phyloP scores from a whole-genome alignment of 2,113 vertebrate genomes.

The Polypterus bichir region DNA sequence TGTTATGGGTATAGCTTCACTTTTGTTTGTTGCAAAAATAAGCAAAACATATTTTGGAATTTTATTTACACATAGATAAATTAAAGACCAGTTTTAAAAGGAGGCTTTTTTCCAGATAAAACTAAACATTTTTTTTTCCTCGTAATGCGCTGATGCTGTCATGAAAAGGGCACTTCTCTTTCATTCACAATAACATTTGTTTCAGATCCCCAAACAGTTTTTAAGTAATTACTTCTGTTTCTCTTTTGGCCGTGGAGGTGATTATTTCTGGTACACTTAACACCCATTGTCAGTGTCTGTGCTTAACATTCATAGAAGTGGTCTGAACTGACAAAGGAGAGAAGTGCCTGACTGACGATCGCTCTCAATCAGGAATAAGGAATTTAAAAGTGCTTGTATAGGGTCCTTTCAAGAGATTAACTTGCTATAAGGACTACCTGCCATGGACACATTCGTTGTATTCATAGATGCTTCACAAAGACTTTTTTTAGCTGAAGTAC shows the following conservation, averaged over 20 bases:
- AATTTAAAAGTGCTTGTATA: constrained; percentile 60
- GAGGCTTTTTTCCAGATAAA: too few relatives aligned
- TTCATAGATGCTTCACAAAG: constrained; percentile 52
- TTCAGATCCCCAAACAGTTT: constrained; percentile 57
- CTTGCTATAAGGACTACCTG: constrained; percentile 65
- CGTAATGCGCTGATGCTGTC: constrained; percentile 22
- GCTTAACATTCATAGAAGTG: constrained; percentile 43
- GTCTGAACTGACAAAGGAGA: constrained; percentile 43
- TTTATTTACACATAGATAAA: too few relatives aligned
- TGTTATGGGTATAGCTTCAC: too few relatives aligned
- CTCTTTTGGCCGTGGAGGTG: constrained; percentile 41
- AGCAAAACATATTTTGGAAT: too few relatives aligned
- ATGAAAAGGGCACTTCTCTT: constrained; percentile 32
- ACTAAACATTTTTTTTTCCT: too few relatives aligned
- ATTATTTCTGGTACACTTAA: constrained; percentile 55
- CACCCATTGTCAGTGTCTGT: constrained; percentile 45
- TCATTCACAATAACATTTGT: constrained; percentile 47
- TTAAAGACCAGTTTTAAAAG: too few relatives aligned
- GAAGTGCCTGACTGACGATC: constrained; percentile 55
- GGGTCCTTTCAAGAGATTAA: constrained; percentile 63
- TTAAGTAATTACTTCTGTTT: constrained; percentile 64
- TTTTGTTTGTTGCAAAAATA: too few relatives aligned
- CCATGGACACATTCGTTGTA: constrained; percentile 52
- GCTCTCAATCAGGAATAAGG: constrained; percentile 44
- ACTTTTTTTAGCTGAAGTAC: constrained; percentile 45